Base-by-base conservation (phyloP, 2,888 invertebrate species). In the Phyllotreta striolata region DNA sequence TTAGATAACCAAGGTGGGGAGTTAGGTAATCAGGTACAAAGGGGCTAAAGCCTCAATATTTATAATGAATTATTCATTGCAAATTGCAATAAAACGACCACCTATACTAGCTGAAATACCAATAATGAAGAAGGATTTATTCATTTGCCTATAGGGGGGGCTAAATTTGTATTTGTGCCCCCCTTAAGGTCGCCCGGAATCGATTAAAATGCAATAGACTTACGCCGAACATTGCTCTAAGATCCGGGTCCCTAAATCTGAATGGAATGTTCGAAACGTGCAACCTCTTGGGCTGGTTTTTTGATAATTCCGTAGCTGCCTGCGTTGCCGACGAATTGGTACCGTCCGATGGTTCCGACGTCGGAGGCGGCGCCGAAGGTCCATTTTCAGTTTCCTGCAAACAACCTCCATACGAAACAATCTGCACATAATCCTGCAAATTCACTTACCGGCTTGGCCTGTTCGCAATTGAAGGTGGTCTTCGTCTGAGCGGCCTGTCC, bases 251-350 rank as follows among this genome's bases (percentile, higher is more conserved):
- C 85, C 98, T 90, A 86, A 98, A 99, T 82, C 98, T 89, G 87
- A 99, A 99, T 79, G 99, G 99, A 87, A 99, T 99, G 87, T 99
- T 99, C 80, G 97, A 98, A 81, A 99, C 98, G 84, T 99, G 98
- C 76, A 99, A 89, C 80, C 99, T 88, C 84, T 99, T 98, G 75
- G 94, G 96, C 81, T 93, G 93, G 77, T 88, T 85, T 83, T 89
- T 88, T 73, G 86, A 82, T 72, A 86, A 82, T 78, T 87, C 87
- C 74, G 84, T 84, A 66, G 82, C 83, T 73, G 74, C 78, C 72
- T 79, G 83, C 77, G 63, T 82, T 81, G 61, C 70, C 64, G 70
- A 72, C 56, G 68, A 68, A 56, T 67, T 72, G 63, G 70, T 69
- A 47, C 63, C 66, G 41, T 69, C 66, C 51, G 73, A 67, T 14